These are phyloP conservation scores for Halcyon senegalensis DNA, from an alignment of 2,113 vertebrate species.

Conservation along the genomic window DNA sequence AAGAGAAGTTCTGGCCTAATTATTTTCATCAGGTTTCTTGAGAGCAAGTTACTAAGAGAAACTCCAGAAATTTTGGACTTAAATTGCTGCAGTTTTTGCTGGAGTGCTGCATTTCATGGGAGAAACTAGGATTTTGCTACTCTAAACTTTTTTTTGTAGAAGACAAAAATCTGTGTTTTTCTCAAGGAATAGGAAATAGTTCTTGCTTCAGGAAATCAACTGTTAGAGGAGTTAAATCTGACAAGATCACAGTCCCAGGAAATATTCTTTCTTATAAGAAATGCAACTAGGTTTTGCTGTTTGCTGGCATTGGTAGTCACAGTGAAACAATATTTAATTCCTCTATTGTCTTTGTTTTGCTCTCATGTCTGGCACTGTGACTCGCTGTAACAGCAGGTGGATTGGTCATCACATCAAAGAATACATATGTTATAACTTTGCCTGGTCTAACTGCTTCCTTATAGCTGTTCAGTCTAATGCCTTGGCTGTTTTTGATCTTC, in stretches of 20 bases:
- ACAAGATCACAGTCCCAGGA: neutral
- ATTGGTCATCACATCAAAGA: neutral
- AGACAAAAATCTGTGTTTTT: neutral
- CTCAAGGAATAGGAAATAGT: neutral
- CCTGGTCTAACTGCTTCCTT: neutral
- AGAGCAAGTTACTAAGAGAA: neutral
- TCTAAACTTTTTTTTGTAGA: neutral
- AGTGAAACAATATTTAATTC: neutral
- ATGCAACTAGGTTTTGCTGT: neutral
- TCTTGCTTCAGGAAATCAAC: neutral
- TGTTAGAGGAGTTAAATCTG: neutral
- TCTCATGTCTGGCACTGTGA: neutral
- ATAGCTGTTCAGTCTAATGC: neutral
- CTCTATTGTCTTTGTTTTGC: neutral
- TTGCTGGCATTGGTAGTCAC: neutral
- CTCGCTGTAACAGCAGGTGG: neutral
- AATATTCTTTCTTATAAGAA: neutral
- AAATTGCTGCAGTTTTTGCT: neutral
- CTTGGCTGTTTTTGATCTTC: neutral
- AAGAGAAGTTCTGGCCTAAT: neutral
- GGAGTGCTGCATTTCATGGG: neutral
- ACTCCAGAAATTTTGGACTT: neutral
- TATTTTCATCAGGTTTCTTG: neutral
- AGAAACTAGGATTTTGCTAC: neutral
- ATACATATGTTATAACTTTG: neutral